These are phyloP conservation scores for Halesus radiatus DNA, from an alignment of 1,140 invertebrate genomes.

Conservation along the genomic window DNA sequence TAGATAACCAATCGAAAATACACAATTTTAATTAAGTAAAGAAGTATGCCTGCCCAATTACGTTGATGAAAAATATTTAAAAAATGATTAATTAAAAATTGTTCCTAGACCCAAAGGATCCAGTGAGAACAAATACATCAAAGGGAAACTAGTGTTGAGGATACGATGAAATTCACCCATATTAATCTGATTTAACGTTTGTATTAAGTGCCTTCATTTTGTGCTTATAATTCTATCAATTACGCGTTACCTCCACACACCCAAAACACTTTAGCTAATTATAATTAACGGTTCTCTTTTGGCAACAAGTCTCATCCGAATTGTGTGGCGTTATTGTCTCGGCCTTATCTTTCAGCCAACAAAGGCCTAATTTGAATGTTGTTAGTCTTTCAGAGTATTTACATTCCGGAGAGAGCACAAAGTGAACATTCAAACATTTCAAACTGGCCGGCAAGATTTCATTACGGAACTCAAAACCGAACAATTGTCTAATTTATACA, in stretches of 20 bases:
- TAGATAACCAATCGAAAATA: too few species aligned
- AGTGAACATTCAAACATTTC: neutral
- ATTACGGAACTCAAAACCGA: neutral
- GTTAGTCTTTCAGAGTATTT: constrained; percentile 18
- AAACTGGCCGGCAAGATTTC: neutral
- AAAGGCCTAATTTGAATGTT: constrained; percentile 7
- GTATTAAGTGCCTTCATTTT: neutral
- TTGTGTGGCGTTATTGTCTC: neutral
- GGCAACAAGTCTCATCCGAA: constrained; percentile 33
- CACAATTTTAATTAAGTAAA: too few species aligned
- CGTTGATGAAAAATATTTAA: neutral
- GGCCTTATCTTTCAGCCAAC: neutral
- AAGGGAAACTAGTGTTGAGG: neutral
- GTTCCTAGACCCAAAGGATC: neutral
- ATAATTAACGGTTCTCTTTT: constrained; percentile 51
- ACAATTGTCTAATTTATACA: neutral
- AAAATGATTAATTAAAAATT: neutral
- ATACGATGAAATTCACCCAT: neutral
- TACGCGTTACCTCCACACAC: constrained; percentile 2
- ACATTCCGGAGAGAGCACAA: neutral
- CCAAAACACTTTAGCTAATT: constrained; percentile 49
- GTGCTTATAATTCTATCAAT: neutral
- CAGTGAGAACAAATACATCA: neutral
- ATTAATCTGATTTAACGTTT: neutral
- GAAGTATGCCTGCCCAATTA: neutral